These are phyloP conservation scores for Trachelus stipa DNA, from an alignment of 2,888 invertebrate species.

Conservation along the genomic window DNA sequence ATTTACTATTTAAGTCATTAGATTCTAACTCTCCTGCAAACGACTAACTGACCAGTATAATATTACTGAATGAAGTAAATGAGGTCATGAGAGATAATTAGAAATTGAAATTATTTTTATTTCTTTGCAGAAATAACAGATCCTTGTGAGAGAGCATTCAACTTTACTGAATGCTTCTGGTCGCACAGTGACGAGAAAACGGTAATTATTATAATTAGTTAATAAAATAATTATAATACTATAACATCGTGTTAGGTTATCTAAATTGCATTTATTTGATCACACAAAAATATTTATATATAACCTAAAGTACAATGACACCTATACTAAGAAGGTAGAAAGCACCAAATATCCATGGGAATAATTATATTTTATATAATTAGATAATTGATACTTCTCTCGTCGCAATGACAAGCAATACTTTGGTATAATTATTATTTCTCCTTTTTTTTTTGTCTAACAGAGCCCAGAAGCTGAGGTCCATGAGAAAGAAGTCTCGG, in stretches of 20 bases:
- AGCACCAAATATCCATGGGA: background rate
- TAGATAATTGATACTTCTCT: background rate
- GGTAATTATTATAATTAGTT: slow-evolving; percentile 25
- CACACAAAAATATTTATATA: slow-evolving; percentile 7
- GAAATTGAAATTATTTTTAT: slow-evolving; percentile 6
- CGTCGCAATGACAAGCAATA: background rate
- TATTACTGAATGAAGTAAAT: background rate
- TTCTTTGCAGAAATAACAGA: slow-evolving; percentile 31
- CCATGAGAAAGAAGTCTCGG: slow-evolving; percentile 2
- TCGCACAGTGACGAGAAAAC: slow-evolving; percentile 27
- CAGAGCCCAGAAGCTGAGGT: slow-evolving; percentile 22
- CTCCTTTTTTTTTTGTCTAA: background rate
- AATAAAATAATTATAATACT: background rate
- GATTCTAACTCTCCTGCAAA: background rate
- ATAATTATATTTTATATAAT: background rate
- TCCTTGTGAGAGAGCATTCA: slow-evolving; percentile 41
- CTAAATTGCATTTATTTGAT: slow-evolving; percentile 13
- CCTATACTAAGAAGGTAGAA: background rate
- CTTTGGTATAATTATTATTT: slow-evolving; percentile 21
- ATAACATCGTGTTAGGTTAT: background rate
- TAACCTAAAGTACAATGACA: background rate
- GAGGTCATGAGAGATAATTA: background rate
- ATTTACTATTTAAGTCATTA: too few relatives aligned
- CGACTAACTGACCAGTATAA: background rate
- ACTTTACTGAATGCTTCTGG: slow-evolving; percentile 49